phyloP scores from a whole-genome alignment of 2,888 invertebrate genomes.

The Drosophila quasianomalipes region DNA sequence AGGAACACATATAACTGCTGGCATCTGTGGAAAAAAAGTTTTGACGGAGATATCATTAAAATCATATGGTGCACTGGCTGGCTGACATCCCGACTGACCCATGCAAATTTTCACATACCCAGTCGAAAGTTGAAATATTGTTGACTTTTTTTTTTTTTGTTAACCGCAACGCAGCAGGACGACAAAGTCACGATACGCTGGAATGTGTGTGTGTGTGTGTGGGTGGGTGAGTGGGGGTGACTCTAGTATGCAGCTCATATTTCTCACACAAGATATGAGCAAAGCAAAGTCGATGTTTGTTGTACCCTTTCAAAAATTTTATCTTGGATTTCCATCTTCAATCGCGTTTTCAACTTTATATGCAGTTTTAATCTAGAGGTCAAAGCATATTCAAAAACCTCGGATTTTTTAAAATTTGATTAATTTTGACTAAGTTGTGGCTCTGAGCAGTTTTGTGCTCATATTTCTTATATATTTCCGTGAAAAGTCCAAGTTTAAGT shows the following conservation, averaged over 20 bases:
- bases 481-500: not conserved
- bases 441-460: not conserved
- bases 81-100: constrained; percentile 19
- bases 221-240: not conserved
- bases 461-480: too few species aligned
- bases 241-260: constrained; percentile 38
- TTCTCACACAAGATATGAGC: not conserved
- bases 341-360: not conserved
- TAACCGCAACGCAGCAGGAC: constrained; percentile 6
- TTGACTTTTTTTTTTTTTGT: constrained; percentile 12
- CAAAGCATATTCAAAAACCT: not conserved
- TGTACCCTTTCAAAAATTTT: constrained; percentile 18
- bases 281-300: too few species aligned
- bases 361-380: not conserved
- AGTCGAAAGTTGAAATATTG: constrained; percentile 37
- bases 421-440: not conserved
- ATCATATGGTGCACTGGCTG: constrained; percentile 71
- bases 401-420: not conserved
- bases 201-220: constrained; percentile 4
- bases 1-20: constrained; percentile 2
- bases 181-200: constrained; percentile 4
- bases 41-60: constrained; percentile 61
- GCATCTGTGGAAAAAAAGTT: constrained; percentile 4
- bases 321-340: not conserved
- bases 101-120: constrained; percentile 2